A percentile compares a stretch with the other conserved stretches of the same genome.
Conservation (phyloP, 2,797 vertebrate genomes). For the Oreochromis grahami region DNA sequence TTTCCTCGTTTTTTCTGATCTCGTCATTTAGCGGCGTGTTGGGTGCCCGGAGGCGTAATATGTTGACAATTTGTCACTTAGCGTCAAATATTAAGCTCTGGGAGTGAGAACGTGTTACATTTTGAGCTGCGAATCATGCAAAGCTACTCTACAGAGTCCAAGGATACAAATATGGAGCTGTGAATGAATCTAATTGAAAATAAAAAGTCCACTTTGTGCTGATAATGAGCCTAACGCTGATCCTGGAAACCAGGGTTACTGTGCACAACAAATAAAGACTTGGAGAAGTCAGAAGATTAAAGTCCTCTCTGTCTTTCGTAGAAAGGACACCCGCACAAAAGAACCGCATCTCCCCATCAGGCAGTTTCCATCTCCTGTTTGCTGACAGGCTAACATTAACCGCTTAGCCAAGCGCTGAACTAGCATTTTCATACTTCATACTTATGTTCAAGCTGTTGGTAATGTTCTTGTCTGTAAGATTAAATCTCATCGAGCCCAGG, state of each 20-base stretch:
- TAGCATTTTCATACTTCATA: neutral
- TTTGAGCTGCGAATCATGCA: neutral
- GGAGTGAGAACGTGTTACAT: neutral
- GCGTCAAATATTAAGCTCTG: neutral
- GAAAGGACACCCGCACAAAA: fast-evolving
- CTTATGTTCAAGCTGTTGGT: neutral
- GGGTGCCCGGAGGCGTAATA: neutral
- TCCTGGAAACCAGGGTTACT: too few relatives aligned
- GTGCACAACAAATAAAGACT: neutral
- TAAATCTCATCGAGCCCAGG: neutral
- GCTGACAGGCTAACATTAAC: neutral
- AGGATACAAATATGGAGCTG: neutral
- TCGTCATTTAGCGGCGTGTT: fast-evolving
- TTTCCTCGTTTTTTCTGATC: neutral
- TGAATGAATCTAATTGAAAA: neutral
- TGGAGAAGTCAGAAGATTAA: neutral
- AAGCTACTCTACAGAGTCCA: neutral
- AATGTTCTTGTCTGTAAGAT: neutral
- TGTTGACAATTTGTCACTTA: neutral
- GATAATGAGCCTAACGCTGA: neutral
- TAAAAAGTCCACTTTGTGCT: neutral
- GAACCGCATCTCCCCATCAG: neutral
- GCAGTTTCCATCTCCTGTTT: neutral
- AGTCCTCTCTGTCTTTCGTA: fast-evolving
- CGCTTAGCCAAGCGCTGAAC: neutral